Percentiles rank a stretch among this genome's conserved stretches.
Evolutionary conservation across 2,888 invertebrate genomes (phyloP).

Genomic region (Globia sparganii): DNA sequence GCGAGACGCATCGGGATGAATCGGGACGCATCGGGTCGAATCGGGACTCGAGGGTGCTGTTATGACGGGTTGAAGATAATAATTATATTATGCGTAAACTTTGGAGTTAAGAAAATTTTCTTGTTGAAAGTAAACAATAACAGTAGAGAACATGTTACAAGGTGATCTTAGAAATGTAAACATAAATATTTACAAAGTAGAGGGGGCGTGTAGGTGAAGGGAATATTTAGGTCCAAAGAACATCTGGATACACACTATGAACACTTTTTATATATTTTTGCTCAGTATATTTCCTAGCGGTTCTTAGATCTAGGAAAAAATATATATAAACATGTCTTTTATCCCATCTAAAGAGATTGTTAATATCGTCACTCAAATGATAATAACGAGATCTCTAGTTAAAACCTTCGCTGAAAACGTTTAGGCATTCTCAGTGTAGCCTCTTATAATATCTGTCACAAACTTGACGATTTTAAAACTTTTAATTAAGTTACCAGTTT

Average conservation of each 20-base stretch:
- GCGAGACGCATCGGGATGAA: conserved; percentile 63
- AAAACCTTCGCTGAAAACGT: background rate
- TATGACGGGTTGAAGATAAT: conserved; percentile 50
- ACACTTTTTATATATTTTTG: background rate
- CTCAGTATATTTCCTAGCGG: too few relatives aligned
- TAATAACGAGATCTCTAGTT: background rate
- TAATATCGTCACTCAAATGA: background rate
- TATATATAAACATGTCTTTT: background rate
- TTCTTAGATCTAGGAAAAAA: background rate
- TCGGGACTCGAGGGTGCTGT: conserved; percentile 37
- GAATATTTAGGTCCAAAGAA: background rate
- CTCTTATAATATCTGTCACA: conserved; percentile 28
- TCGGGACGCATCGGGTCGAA: conserved; percentile 62
- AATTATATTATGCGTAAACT: conserved; percentile 19
- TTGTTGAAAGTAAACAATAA: background rate
- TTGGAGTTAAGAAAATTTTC: conserved; percentile 36
- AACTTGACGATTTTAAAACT: conserved; percentile 37
- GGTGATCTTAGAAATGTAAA: background rate
- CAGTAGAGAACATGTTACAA: background rate
- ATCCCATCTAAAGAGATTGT: background rate
- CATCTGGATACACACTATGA: too few relatives aligned
- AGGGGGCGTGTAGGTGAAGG: background rate
- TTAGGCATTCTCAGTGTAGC: conserved; percentile 8
- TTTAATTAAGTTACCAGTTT: conserved; percentile 51
- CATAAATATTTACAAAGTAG: background rate